A percentile compares a stretch with the other conserved stretches of the same genome.
These are phyloP conservation scores for Sigmodon hispidus DNA, from an alignment of 2,113 vertebrate genomes.

Conservation along the genomic window DNA sequence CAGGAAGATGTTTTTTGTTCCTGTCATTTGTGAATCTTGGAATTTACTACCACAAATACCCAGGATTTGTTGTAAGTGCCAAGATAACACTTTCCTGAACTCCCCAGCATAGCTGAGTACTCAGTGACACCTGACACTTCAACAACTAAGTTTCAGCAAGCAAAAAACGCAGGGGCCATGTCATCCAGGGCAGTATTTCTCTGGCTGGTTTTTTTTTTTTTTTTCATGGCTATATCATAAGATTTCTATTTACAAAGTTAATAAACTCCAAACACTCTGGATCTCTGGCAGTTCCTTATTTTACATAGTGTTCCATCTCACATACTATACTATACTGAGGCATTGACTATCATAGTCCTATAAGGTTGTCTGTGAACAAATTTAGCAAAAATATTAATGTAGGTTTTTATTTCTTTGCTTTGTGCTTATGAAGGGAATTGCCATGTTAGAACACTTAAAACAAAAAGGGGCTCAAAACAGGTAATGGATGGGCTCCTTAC, in stretches of 20 bases:
- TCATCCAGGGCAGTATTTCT: background rate
- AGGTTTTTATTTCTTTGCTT: background rate
- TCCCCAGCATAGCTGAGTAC: background rate
- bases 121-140: background rate
- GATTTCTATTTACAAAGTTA: background rate
- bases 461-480: conserved; percentile 32
- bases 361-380: background rate
- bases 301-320: background rate
- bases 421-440: background rate
- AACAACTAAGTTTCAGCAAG: background rate
- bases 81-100: background rate
- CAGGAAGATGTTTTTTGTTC: background rate
- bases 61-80: background rate
- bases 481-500: background rate
- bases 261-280: conserved; percentile 6
- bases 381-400: background rate
- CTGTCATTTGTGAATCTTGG: background rate
- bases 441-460: conserved; percentile 38
- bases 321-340: background rate
- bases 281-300: background rate
- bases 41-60: background rate
- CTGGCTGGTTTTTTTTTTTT: conserved; percentile 2
- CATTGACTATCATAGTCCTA: background rate
- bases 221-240: background rate
- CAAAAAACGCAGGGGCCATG: background rate